These are phyloP conservation scores for Chionodraco myersi DNA, from an alignment of 2,113 vertebrate genomes.

Conservation along the genomic window DNA sequence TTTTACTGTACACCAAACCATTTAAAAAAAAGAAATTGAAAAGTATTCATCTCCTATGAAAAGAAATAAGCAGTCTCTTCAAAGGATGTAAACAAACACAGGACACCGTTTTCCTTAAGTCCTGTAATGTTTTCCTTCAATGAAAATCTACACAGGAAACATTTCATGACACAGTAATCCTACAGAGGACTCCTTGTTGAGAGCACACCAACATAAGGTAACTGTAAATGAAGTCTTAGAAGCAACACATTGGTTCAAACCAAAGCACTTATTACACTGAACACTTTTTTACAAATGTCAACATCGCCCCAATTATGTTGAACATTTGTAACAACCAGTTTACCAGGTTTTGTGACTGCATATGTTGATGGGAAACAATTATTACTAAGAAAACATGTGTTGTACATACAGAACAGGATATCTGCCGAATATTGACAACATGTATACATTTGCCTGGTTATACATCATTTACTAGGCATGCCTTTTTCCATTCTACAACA, in stretches of 20 bases:
- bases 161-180: neutral
- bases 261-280: constrained; percentile 52
- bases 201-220: constrained; percentile 24
- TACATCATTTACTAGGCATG: constrained; percentile 44
- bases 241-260: constrained; percentile 33
- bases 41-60: neutral
- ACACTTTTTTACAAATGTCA: constrained; percentile 5
- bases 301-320: neutral
- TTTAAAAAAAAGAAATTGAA: constrained; percentile 3
- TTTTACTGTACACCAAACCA: neutral
- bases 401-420: constrained; percentile 38
- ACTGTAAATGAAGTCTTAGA: constrained; percentile 10
- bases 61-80: constrained; percentile 7
- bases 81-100: constrained; percentile 46
- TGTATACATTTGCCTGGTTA: constrained; percentile 44
- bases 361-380: neutral
- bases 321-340: neutral
- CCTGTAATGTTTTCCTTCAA: constrained; percentile 1
- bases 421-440: constrained; percentile 25
- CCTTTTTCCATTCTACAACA: constrained; percentile 42
- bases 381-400: neutral
- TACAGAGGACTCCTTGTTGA: constrained; percentile 31
- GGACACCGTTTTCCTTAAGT: constrained; percentile 1
- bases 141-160: constrained; percentile 7
- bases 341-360: constrained; percentile 19